phyloP scores from a whole-genome alignment of 2,113 vertebrate genomes.

The Picathartes gymnocephalus region DNA sequence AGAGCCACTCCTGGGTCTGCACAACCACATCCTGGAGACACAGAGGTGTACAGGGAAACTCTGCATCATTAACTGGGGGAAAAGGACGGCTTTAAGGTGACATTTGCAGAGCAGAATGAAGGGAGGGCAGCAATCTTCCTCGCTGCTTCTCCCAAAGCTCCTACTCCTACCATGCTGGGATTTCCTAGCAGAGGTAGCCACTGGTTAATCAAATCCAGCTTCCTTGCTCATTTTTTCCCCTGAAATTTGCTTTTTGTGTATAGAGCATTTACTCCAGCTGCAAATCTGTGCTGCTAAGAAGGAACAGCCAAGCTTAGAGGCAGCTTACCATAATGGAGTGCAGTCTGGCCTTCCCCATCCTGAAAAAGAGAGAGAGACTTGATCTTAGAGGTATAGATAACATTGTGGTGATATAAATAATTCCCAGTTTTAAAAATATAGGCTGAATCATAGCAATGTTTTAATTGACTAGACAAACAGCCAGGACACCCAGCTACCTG shows the following conservation, averaged over 20 bases:
- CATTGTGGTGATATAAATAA: background rate
- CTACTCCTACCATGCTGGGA: background rate
- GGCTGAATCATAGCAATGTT: background rate
- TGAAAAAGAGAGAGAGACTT: slow-evolving; percentile 71
- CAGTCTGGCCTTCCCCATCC: slow-evolving; percentile 97
- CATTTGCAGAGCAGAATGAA: background rate
- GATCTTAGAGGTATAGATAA: slow-evolving; percentile 25
- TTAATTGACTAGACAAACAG: slow-evolving; percentile 4
- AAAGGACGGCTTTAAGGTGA: background rate
- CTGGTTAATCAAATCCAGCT: background rate
- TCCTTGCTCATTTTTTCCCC: background rate
- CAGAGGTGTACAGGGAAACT: background rate
- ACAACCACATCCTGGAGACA: background rate
- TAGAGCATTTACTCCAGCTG: background rate
- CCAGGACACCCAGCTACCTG: background rate
- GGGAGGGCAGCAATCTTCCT: background rate
- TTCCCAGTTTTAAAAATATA: background rate
- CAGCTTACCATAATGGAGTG: slow-evolving; percentile 95
- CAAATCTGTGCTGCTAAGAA: background rate
- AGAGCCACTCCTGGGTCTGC: background rate
- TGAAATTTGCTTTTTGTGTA: background rate
- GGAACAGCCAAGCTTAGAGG: background rate
- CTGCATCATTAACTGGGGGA: background rate
- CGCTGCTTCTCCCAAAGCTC: background rate
- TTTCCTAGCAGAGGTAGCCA: background rate